Evolutionary conservation across 2,113 vertebrate species (phyloP), one percentile per base, ranked within the genome.

Genomic region (Saimiri boliviensis): DNA sequence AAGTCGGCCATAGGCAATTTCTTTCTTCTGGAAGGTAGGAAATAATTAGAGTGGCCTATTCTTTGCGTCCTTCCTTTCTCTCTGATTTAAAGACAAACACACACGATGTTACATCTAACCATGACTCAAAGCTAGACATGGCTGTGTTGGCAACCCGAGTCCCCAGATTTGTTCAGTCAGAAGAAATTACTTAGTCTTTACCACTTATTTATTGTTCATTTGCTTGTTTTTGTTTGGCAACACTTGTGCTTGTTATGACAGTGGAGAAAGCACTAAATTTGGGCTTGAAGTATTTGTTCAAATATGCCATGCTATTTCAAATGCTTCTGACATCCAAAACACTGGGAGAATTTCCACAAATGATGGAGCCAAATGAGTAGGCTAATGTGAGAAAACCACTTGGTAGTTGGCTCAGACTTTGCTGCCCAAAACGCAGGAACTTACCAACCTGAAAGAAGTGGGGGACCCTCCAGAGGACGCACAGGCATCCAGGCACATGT

Each of bases 401-500:
- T 1, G 3, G 52, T 4, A 5, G 16, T 52, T 42, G 52, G 7
- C 4, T 27, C 3, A 1, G 20, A 2, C 52, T 30, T 47, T 47
- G 88, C 19, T 60, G 40, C 16, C 45, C 1, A 0, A 35, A 32
- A 19, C 45, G 8, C 66, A 83, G 63, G 12, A 37, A 6, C 42
- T 10, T 25, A 21, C 25, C 4, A 6, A 9, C 32, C 32, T 19
- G 12, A 45, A 20, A 35, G 40, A 74, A 8, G 14, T 5, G 4
- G 32, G 30, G 7, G 2, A 5, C 11, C 60, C 32, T 9, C 32
- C 23, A 0, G 30, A 21, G 30, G 45, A 32, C 1, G 35, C 35
- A 8, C 68, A 9, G 68, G 17, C 1, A n/a, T 19, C 35, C 35
- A 10, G 9, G 17, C n/a, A n/a, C 32, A 8, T 0, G 30, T 16